Base-by-base conservation (phyloP, 2,888 invertebrate genomes). In the Athalia cordata region DNA sequence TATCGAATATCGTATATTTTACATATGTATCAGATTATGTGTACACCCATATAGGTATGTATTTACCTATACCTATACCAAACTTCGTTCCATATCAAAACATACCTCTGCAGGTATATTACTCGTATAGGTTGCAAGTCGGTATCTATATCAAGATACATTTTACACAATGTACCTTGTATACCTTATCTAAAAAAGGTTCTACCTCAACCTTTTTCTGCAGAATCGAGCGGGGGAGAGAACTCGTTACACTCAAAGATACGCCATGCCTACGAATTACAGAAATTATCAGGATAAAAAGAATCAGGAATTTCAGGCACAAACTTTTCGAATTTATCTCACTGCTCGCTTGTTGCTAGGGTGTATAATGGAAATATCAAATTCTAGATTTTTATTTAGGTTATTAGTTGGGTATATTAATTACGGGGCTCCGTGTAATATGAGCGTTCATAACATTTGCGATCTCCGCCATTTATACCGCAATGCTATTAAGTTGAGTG, bases 1-100 rank as follows among this genome's bases (percentile, higher is more conserved):
- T 68, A 68, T 68, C 68, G 68, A 55, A 68, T 68, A 68, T 68
- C 68, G 68, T 68, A 68, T 68, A 68, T 68, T 68, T 49, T 66
- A 11, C 6, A 13, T 61, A 61, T 13, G n/a, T n/a, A 61, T 13
- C 64, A 29, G 29, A 29, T 29, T 29, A 29, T 59, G 11, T 64
- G 7, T 43, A 64, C 11, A 55, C 15, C 50, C 68, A 68, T 68
- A 68, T 52, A 29, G 29, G 68, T 66, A 66, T 49, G 29, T 49
- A 49, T 49, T 49, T 66, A 66, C 66, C 15, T 52, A 68, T 29
- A 68, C 29, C 43, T 52, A 68, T 15, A 47, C n/a, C 11, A 29
- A 66, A 5, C 11, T 50, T 52, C 13, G 29, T 68, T 47, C 11
- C 15, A 55, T 68, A 68, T 68, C 68, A 68, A 68, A 68, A 68